Conservation (phyloP, 2,113 vertebrate species). For the Perognathus longimembris region DNA sequence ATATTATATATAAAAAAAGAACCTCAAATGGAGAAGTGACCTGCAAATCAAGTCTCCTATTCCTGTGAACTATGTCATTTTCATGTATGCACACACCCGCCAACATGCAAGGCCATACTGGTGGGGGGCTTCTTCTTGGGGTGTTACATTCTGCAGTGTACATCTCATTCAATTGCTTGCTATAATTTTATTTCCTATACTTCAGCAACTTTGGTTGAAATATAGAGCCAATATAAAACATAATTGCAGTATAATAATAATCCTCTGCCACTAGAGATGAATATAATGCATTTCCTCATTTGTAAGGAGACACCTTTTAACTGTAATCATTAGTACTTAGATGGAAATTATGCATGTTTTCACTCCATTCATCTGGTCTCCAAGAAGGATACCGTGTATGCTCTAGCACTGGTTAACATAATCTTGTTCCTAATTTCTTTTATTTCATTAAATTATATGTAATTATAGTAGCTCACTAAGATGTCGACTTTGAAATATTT, state of each 20-base stretch:
- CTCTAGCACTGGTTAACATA: conserved; percentile 47
- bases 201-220: conserved; percentile 72
- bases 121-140: neutral
- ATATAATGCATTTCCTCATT: conserved; percentile 64
- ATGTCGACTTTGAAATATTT: conserved; percentile 50
- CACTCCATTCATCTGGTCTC: conserved; percentile 54
- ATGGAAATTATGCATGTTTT: conserved; percentile 64
- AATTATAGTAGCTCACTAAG: conserved; percentile 60
- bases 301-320: conserved; percentile 61
- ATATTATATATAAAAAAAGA: conserved; percentile 34
- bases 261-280: conserved; percentile 66
- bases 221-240: conserved; percentile 64
- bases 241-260: conserved; percentile 74
- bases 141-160: neutral
- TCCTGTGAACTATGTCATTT: neutral
- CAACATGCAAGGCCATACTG: neutral
- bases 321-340: conserved; percentile 60
- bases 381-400: conserved; percentile 56
- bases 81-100: neutral
- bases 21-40: neutral
- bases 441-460: conserved; percentile 64
- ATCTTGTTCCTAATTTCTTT: conserved; percentile 60
- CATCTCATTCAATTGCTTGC: conserved; percentile 22
- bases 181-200: conserved; percentile 50
- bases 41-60: neutral